A percentile compares a stretch with the other conserved stretches of the same genome.
Conservation (phyloP, 2,797 vertebrate genomes). For the Myotis pilosus region DNA sequence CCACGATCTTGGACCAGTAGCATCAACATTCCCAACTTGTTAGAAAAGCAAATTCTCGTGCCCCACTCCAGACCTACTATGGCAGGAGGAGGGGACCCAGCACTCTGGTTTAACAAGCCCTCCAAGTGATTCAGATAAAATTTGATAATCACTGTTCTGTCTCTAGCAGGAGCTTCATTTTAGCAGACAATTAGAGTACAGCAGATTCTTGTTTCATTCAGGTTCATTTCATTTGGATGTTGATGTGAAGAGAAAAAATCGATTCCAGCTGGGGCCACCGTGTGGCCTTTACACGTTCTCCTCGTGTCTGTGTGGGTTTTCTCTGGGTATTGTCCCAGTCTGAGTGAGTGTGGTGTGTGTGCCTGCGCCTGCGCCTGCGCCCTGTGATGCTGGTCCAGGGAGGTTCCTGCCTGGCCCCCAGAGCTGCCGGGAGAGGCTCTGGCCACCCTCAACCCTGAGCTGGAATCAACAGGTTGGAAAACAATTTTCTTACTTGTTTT, state of each 20-base stretch:
- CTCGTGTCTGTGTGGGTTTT: too few relatives aligned
- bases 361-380: rapidly evolving
- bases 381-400: background rate
- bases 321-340: too few relatives aligned
- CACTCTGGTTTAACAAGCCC: background rate
- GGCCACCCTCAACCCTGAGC: background rate
- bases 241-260: background rate
- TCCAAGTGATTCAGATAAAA: background rate
- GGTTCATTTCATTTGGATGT: background rate
- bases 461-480: background rate
- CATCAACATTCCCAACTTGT: background rate
- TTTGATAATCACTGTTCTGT: slow-evolving; percentile 11
- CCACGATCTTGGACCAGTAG: background rate
- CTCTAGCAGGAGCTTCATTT: slow-evolving; percentile 33
- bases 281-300: background rate
- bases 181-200: background rate
- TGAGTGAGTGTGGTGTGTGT: too few relatives aligned
- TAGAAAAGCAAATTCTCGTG: background rate
- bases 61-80: background rate
- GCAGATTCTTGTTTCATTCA: background rate
- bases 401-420: background rate
- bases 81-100: too few relatives aligned
- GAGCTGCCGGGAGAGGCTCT: background rate
- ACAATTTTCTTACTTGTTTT: background rate
- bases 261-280: background rate